Conservation (phyloP, 2,113 vertebrate species). For the Mus pahari region DNA sequence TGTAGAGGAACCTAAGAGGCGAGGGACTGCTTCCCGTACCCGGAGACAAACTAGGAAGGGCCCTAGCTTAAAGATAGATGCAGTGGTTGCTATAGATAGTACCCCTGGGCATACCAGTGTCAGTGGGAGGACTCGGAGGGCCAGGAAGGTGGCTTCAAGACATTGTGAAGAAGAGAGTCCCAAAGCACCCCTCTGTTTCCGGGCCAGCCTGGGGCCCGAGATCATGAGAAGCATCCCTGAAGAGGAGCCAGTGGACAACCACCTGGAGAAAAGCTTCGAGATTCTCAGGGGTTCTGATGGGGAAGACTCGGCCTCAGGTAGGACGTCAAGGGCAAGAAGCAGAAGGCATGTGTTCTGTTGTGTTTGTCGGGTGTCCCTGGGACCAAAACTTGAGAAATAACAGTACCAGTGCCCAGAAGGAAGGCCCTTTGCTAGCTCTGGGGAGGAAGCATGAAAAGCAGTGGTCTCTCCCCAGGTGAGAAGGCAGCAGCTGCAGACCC, state of each 20-base stretch:
- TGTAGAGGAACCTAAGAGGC: slow-evolving; percentile 29
- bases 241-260: slow-evolving; percentile 79
- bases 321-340: neutral
- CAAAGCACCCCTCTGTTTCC: neutral
- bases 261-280: slow-evolving; percentile 88
- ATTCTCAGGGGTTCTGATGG: slow-evolving; percentile 86
- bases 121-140: slow-evolving; percentile 32
- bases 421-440: neutral
- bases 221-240: slow-evolving; percentile 88
- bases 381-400: neutral
- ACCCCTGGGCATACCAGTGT: neutral
- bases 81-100: neutral
- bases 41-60: slow-evolving; percentile 43
- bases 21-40: neutral
- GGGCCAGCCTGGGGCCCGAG: slow-evolving; percentile 72
- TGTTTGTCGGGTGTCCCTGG: neutral
- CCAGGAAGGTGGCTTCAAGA: slow-evolving; percentile 61
- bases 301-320: slow-evolving; percentile 81
- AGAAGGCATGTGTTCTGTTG: neutral
- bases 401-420: neutral
- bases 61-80: slow-evolving; percentile 16
- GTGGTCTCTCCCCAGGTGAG: slow-evolving; percentile 23
- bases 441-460: neutral
- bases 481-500: neutral
- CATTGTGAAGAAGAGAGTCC: slow-evolving; percentile 68